Conservation (phyloP, 2,797 vertebrate species). For the Sebastes vulpes region DNA sequence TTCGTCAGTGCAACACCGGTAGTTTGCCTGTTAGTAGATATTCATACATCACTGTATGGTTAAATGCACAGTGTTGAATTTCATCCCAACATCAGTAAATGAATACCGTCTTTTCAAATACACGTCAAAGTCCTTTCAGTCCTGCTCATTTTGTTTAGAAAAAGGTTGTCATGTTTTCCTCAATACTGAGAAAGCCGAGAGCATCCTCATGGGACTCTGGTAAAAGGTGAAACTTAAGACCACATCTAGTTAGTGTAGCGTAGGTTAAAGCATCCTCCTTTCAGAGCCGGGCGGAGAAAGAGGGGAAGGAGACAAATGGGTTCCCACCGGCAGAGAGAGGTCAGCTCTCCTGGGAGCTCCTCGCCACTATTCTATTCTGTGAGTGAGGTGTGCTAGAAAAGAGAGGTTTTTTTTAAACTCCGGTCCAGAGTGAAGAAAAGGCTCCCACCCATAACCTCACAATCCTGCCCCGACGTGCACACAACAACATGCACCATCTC, state of each 20-base stretch:
- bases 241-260: slow-evolving; percentile 62
- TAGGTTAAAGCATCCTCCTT: slow-evolving; percentile 77
- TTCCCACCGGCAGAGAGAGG: slow-evolving; percentile 77
- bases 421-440: slow-evolving; percentile 54
- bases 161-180: slow-evolving; percentile 76
- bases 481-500: slow-evolving; percentile 47
- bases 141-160: slow-evolving; percentile 29
- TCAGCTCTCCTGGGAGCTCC: slow-evolving; percentile 73
- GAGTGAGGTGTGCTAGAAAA: slow-evolving; percentile 64
- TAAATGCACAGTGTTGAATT: neutral
- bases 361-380: slow-evolving; percentile 51
- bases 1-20: neutral
- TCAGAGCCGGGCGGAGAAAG: slow-evolving; percentile 60
- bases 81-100: neutral
- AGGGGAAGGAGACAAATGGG: slow-evolving; percentile 69
- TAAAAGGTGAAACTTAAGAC: slow-evolving; percentile 77
- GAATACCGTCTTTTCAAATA: slow-evolving; percentile 4
- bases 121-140: slow-evolving; percentile 39
- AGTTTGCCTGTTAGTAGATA: neutral
- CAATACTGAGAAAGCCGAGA: slow-evolving; percentile 57
- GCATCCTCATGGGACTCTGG: slow-evolving; percentile 61
- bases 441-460: slow-evolving; percentile 70
- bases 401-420: slow-evolving; percentile 23
- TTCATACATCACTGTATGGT: neutral
- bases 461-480: slow-evolving; percentile 39